These are phyloP conservation scores for Psilopsiagon aymara DNA, from an alignment of 2,113 vertebrate genomes.

Conservation along the genomic window DNA sequence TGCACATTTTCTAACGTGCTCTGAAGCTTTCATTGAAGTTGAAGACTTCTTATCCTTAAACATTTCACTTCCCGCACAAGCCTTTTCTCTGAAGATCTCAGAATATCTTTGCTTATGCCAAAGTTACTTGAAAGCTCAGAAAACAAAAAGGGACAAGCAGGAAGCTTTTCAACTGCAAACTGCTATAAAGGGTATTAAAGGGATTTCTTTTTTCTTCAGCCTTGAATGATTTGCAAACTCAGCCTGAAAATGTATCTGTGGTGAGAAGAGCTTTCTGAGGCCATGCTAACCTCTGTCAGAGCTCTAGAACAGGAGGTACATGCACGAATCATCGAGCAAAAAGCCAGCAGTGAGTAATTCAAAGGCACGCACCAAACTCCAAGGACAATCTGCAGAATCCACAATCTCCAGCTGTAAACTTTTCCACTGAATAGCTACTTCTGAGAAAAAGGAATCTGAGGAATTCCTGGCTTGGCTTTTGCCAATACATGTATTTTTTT, in stretches of 20 bases:
- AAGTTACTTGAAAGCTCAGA: conserved; percentile 34
- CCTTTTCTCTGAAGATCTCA: conserved; percentile 11
- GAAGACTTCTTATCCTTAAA: conserved; percentile 29
- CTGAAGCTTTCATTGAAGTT: conserved; percentile 5
- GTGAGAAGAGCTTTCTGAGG: background rate
- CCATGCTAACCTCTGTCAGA: background rate
- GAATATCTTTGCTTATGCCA: background rate
- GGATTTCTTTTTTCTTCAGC: background rate
- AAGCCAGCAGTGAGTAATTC: conserved; percentile 64
- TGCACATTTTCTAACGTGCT: background rate
- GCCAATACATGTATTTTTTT: background rate
- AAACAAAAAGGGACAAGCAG: conserved; percentile 29
- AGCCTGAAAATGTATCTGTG: conserved; percentile 23
- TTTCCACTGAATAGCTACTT: conserved; percentile 66
- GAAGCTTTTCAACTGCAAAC: background rate
- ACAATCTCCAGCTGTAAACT: background rate
- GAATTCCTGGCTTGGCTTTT: conserved; percentile 57
- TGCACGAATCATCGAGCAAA: conserved; percentile 33
- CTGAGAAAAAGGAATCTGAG: conserved; percentile 57
- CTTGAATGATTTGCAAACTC: conserved; percentile 47
- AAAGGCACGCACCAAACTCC: background rate
- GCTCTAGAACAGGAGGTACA: background rate
- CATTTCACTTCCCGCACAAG: background rate
- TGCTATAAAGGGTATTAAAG: background rate
- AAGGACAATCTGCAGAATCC: conserved; percentile 58